Base-by-base conservation (phyloP, 2,113 vertebrate genomes). In the Penelope pileata region DNA sequence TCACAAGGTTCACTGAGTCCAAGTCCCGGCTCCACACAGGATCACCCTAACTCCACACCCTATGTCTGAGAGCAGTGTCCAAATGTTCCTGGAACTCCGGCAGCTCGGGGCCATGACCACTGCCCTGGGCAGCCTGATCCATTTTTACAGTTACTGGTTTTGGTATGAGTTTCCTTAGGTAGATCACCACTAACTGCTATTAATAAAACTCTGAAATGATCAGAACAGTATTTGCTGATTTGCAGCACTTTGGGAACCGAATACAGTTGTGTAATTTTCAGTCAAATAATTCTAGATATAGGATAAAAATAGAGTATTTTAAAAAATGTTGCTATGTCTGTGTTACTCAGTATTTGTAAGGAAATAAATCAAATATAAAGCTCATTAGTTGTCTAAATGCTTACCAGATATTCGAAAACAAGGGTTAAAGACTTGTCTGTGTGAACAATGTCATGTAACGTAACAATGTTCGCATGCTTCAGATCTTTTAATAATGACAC, bases 381-480 rank as follows among this genome's bases (percentile, higher is more conserved):
- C 19, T 82, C 5, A 0, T 12, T n/a, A 34, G 42, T 2, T 77
- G 27, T 43, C 77, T 30, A 42, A 76, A 64, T 19, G 83, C 98
- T 98, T 98, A 99, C 99, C 99, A 99, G 97, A 95, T 99, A 99
- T 77, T 99, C 99, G 13, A 99, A 99, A 80, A 99, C 99, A 29
- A 99, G 98, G 50, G 99, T 99, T 97, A 99, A 98, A 95, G 99
- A 99, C 97, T 99, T 99, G 82, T 99, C 99, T 23, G 99, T 99
- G 96, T 99, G 99, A 94, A 99, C 98, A 81, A 99, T 99, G 97
- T 99, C 99, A 22, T 99, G 99, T 75, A 99, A 98, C 1, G 99
- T 99, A 97, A 99, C 99, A 59, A 99, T 99, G 98, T 99, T 99
- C 94, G 99, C 99, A 89, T 99, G 99, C 97, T 99, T 99, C 97